Base-by-base conservation (phyloP, 2,113 vertebrate species). In the Apodemus speciosus region DNA sequence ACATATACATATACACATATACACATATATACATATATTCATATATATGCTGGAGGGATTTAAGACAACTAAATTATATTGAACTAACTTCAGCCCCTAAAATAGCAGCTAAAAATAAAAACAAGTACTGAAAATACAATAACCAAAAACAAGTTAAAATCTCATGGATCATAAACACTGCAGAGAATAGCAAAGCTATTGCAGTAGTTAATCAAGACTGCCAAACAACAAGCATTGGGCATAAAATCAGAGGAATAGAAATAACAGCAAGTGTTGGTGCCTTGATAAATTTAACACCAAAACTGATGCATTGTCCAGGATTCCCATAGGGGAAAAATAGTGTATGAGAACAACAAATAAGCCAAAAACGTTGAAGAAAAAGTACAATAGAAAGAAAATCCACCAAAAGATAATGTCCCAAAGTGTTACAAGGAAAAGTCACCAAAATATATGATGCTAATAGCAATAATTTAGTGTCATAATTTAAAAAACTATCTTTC, bases 51-150 rank as follows among this genome's bases (percentile, higher is more conserved):
- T 46, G 43, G 43, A 46, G 43, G 6, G 6, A 46, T 46, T 46
- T 46, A 46, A 46, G 20, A 62, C 10, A 9, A 88, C n/a, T 73
- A 87, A 90, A 88, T 73, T 90, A 66, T 58, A 58, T 6, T 93
- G 11, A 85, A 27, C 9, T 20, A 56, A 11, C 10, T 30, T 2
- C 9, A 38, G 71, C 21, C 8, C 73, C 69, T 72, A 43, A 9
- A 56, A 93, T 58, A 5, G 38, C 75, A 32, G 11, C 9, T 84
- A 88, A 84, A 66, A 91, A 25, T 69, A 85, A 80, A 91, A 86
- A 35, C 6, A 56, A 66, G 11, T 66, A 30, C 18, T 71, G 69
- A 56, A 80, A 88, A 76, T 32, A 77, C n/a, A 83, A 53, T 23
- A 66, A 76, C 40, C 3, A 62, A 81, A 69, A 86, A 4, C 51